A percentile compares a stretch with the other conserved stretches of the same genome.
Evolutionary conservation across 2,888 invertebrate genomes (phyloP).

Genomic region (Hirtodrosophila cameraria): DNA sequence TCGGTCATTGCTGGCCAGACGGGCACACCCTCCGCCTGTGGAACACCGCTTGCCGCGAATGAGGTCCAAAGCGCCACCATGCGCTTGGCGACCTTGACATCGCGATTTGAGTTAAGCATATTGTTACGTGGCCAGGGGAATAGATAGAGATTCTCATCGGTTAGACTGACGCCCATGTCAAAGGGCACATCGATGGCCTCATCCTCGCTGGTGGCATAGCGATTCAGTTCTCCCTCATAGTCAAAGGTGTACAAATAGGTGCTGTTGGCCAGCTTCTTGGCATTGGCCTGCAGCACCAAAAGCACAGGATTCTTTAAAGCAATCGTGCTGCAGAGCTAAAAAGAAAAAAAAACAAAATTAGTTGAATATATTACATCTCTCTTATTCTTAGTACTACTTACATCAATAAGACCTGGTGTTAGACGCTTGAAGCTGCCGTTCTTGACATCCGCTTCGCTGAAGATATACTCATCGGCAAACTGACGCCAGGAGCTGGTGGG

Average conservation of each 20-base stretch:
- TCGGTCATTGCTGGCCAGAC: constrained; percentile 81
- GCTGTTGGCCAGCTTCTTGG: constrained; percentile 80
- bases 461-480: constrained; percentile 79
- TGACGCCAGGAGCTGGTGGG: constrained; percentile 77
- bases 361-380: background rate
- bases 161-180: constrained; percentile 85
- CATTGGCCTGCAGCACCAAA: constrained; percentile 83
- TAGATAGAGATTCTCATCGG: constrained; percentile 86
- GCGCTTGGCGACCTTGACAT: constrained; percentile 83
- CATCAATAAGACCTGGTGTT: constrained; percentile 85
- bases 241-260: constrained; percentile 85
- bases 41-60: constrained; percentile 81
- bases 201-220: constrained; percentile 81
- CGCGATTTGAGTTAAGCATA: constrained; percentile 79
- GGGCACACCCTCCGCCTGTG: constrained; percentile 71
- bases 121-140: constrained; percentile 84
- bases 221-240: constrained; percentile 84
- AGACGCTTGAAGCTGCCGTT: constrained; percentile 84
- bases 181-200: constrained; percentile 83
- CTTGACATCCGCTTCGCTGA: constrained; percentile 74
- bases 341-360: background rate
- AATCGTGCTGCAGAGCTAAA: constrained; percentile 84
- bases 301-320: constrained; percentile 85
- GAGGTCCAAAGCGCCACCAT: constrained; percentile 84
- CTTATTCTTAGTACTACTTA: constrained; percentile 65